Percentiles rank a stretch among this genome's conserved stretches.
Evolutionary conservation across 2,888 invertebrate genomes (phyloP).

Genomic region (Pyrrhopygopsis socrates): DNA sequence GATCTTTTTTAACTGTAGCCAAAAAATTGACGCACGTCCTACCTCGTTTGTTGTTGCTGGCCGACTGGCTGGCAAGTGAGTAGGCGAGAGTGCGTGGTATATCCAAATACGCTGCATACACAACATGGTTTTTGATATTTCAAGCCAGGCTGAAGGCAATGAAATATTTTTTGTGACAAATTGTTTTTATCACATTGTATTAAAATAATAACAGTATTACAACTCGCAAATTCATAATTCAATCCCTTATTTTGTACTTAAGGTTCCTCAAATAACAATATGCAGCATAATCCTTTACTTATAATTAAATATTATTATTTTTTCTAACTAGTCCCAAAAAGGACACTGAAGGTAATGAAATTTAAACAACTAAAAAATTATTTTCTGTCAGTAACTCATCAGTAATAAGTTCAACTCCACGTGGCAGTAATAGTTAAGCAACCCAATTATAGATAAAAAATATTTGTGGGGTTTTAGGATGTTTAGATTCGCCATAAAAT

Average conservation of each 20-base stretch:
- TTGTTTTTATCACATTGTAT: slow-evolving; percentile 33
- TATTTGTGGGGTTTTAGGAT: slow-evolving; percentile 20
- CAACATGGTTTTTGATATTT: slow-evolving; percentile 45
- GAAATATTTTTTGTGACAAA: slow-evolving; percentile 51
- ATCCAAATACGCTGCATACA: slow-evolving; percentile 36
- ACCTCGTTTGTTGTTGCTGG: slow-evolving; percentile 30
- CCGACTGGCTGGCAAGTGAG: slow-evolving; percentile 38
- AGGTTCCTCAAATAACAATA: not conserved
- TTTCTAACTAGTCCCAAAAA: slow-evolving; percentile 33
- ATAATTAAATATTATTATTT: not conserved
- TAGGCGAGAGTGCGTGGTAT: slow-evolving; percentile 44
- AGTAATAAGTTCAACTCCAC: slow-evolving; percentile 8
- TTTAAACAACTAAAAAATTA: slow-evolving; percentile 42
- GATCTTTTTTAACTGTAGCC: slow-evolving; percentile 20
- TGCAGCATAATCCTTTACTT: not conserved
- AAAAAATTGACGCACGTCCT: slow-evolving; percentile 30
- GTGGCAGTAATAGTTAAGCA: slow-evolving; percentile 41
- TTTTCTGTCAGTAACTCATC: slow-evolving; percentile 25
- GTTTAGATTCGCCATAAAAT: slow-evolving; percentile 25
- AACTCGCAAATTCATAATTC: not conserved
- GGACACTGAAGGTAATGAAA: slow-evolving; percentile 44
- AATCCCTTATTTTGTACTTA: not conserved
- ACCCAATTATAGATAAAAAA: slow-evolving; percentile 43
- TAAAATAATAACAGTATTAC: slow-evolving; percentile 9
- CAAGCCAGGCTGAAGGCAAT: slow-evolving; percentile 57